Base-by-base conservation (phyloP, 2,797 vertebrate genomes). In the Enteromius anoplus region DNA sequence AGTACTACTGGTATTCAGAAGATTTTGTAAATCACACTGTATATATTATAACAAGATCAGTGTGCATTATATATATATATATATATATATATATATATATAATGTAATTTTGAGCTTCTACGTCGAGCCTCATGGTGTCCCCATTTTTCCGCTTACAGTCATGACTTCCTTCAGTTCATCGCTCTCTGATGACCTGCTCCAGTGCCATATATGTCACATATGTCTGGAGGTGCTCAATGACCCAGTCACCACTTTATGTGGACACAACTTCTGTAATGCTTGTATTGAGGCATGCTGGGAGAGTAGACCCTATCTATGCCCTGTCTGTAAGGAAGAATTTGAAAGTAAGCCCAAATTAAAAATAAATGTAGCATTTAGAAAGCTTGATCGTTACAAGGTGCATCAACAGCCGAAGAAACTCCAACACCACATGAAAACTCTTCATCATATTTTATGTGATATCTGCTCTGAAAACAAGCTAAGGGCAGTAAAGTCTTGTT, bases 401-500 rank as follows among this genome's bases (percentile, higher is more conserved):
- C 62, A 45, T 12, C 34, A 34, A 47, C 72, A 14, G 3, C 12
- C 75, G n/a, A 66, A 68, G 15, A 60, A 76, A 69, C n/a, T 65
- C 6, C 23, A 47, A 11, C 49, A 53, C 1, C 47, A 73, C 7
- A 12, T 47, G 12, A 51, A 70, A 29, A 4, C 2, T 19, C 19
- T 29, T 34, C 47, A 53, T 34, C 2, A 21, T 2, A 23, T 81
- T 14, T 17, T 15, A 5, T 86, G 85, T 47, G 81, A 83, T 26
- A 75, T 81, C 49, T 84, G 85, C 72, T 49, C 47, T 81, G 58
- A 15, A 47, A 29, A 62, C 2, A 71, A 37, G 37, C 15, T 5
- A 29, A 40, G 21, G 21, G 81, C 81, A 10, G 55, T 81, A 6
- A 86, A 84, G 45, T 81, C 81, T 23, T 81, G 85, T 58, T 70